Evolutionary conservation across 37 sponge, comb jelly and placozoan genomes (phyloP).

Genomic region (Bolinopsis microptera): DNA sequence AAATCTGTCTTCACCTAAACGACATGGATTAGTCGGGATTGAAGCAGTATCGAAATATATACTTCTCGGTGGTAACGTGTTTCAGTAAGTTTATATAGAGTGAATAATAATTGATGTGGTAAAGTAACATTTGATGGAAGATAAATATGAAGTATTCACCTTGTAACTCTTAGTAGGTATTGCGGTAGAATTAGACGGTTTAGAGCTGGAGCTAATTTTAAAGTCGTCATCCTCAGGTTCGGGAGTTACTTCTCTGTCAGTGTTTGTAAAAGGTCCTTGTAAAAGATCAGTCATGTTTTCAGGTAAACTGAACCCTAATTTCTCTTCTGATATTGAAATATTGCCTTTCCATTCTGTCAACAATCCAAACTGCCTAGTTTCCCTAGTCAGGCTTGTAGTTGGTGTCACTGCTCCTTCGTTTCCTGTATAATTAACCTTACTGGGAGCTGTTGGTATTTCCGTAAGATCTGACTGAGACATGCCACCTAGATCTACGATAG

Average conservation of each 20-base stretch:
- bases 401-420: neutral
- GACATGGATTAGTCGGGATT: too few species aligned
- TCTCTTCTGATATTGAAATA: conserved; percentile 3
- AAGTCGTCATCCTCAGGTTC: neutral
- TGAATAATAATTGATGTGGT: too few species aligned
- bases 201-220: neutral
- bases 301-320: conserved; percentile 44
- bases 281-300: neutral
- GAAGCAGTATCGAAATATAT: too few species aligned
- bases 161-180: too few species aligned
- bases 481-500: neutral
- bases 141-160: too few species aligned
- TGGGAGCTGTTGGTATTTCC: neutral
- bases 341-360: conserved; percentile 8
- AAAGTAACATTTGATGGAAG: too few species aligned
- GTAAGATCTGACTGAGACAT: too few species aligned
- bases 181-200: neutral
- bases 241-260: neutral
- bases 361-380: neutral
- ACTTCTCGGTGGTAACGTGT: too few species aligned
- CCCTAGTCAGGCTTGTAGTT: neutral
- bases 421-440: neutral
- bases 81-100: too few species aligned
- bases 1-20: conserved; percentile 3
- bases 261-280: neutral